phyloP scores from a whole-genome alignment of 2,797 vertebrate species.

The Lepilemur septentrionalis region DNA sequence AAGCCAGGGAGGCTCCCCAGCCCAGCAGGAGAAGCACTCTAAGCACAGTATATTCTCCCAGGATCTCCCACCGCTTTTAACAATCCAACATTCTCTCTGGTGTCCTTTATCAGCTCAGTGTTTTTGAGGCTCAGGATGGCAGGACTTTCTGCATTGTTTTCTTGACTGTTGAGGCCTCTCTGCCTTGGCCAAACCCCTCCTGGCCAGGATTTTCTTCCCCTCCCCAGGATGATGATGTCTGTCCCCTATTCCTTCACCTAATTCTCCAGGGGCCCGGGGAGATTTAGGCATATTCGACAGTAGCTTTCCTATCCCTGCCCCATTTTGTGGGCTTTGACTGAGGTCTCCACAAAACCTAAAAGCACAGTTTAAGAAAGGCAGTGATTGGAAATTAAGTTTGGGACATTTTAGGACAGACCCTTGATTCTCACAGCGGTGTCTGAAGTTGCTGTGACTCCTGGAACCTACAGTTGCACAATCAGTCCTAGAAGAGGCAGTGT shows the following conservation, averaged over 20 bases:
- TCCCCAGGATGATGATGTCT: neutral
- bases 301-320: neutral
- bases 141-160: neutral
- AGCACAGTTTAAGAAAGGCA: neutral
- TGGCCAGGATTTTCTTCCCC: neutral
- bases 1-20: no score
- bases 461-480: fast-evolving
- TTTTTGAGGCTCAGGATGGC: neutral
- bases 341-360: neutral
- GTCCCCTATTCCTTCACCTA: neutral
- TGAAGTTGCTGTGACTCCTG: neutral
- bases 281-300: neutral
- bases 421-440: neutral
- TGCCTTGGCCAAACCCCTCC: neutral
- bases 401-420: neutral
- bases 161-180: neutral
- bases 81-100: neutral
- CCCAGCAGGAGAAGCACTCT: neutral
- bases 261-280: neutral
- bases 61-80: neutral
- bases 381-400: neutral
- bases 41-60: neutral
- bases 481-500: slow-evolving; percentile 62
- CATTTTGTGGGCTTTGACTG: neutral
- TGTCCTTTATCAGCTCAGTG: neutral